Base-by-base conservation (phyloP, 2,797 vertebrate species). In the Myoxocephalus aenaeus region DNA sequence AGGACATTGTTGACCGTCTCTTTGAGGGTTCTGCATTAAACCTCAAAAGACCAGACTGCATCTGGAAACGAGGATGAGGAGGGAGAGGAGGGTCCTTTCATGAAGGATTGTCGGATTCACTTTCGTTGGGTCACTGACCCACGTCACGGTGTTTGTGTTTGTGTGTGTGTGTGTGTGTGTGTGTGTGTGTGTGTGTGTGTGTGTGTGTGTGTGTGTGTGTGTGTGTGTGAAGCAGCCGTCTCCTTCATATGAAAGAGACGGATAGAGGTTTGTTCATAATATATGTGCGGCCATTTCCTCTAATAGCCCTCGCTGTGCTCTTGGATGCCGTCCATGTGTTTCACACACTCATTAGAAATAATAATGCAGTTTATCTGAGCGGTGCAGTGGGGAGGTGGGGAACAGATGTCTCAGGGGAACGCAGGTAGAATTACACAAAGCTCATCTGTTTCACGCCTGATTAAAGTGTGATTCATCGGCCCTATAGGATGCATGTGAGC, bases 341-440 rank as follows among this genome's bases (percentile, higher is more conserved):
- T 70, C 58, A 27, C 53, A 70, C 62, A 48, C 42, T 80, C 65
- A 81, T 85, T 83, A 80, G 75, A 88, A 83, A 71, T 27, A 46
- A 29, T 27, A 27, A 34, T 9, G 61, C 58, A 53, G 29, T 80
- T 75, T 65, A 78, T 84, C 65, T 58, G 40, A 40, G 65, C 2
- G 6, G 27, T 66, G 64, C 50, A 67, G 46, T 3, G 6, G 50
- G 9, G 50, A 11, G n/a, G 57, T 22, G 10, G 46, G 29, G 42
- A 40, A 29, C 7, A 0, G 70, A 40, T 48, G 27, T 82, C 81
- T 80, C 85, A n/a, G 34, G 74, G 76, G 74, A 77, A 50, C 57
- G 46, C 27, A 70, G 65, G 50, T 62, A 73, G 42, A 86, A 83
- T 75, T 63, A 51, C 80, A 70, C 75, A 80, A 57, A 29, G 65